These are phyloP conservation scores for Phacellophora camtschatica DNA, from an alignment of 30 jellyfish, hydroid and myxozoan species.

Conservation along the genomic window DNA sequence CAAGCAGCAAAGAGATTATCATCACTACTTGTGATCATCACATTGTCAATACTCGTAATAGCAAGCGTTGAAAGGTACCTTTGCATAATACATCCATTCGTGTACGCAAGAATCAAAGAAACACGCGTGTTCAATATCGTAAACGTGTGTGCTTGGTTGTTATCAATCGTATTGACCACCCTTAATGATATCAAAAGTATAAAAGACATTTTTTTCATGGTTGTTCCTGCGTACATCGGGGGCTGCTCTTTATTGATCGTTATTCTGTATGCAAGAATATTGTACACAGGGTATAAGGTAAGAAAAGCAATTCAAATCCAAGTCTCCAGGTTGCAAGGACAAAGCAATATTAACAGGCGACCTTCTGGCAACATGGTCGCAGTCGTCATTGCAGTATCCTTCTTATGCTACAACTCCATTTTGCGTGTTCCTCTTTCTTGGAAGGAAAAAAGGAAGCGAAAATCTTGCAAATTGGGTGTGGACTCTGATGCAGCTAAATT, in stretches of 20 bases:
- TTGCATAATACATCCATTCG: slow-evolving; percentile 2
- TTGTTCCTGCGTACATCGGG: not conserved
- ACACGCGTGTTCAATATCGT: not conserved
- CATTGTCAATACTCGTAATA: slow-evolving; percentile 1
- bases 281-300: not conserved
- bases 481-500: not conserved
- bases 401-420: not conserved
- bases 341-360: not conserved
- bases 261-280: not conserved
- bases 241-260: not conserved
- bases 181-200: not conserved
- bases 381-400: not conserved
- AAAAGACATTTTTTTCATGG: no score
- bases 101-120: not conserved
- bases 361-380: slow-evolving; percentile 9
- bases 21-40: not conserved
- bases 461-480: not conserved
- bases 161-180: not conserved
- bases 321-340: not conserved
- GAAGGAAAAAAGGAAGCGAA: not conserved
- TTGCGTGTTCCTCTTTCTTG: not conserved
- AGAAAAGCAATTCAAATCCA: not conserved
- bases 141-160: not conserved
- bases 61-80: slow-evolving; percentile 25
- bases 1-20: not conserved